These are phyloP conservation scores for Synanceia verrucosa DNA, from an alignment of 2,797 vertebrate species.

Conservation along the genomic window DNA sequence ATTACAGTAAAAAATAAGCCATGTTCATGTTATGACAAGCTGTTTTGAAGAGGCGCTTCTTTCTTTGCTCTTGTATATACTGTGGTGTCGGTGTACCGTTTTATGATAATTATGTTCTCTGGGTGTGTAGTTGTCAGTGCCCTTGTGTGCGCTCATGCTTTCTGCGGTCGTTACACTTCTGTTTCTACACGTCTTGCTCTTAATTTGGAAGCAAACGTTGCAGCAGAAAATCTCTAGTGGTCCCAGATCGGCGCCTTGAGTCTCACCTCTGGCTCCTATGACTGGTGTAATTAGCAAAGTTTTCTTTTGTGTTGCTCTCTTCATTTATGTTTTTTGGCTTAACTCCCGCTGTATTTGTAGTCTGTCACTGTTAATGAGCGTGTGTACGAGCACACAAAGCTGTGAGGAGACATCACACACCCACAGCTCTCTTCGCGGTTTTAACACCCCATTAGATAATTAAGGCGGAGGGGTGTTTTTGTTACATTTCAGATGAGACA, in stretches of 20 bases:
- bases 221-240: slow-evolving; percentile 54
- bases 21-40: slow-evolving; percentile 55
- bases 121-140: slow-evolving; percentile 37
- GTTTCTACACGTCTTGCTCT: slow-evolving; percentile 48
- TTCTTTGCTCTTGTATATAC: slow-evolving; percentile 22
- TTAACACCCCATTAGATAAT: slow-evolving; percentile 78
- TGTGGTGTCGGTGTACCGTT: slow-evolving; percentile 21
- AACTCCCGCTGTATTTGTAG: slow-evolving; percentile 59
- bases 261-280: slow-evolving; percentile 66
- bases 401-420: slow-evolving; percentile 65
- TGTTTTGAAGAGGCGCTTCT: slow-evolving; percentile 30
- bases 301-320: slow-evolving; percentile 63
- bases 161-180: slow-evolving; percentile 40
- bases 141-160: slow-evolving; percentile 28
- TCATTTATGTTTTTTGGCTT: slow-evolving; percentile 51
- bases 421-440: slow-evolving; percentile 60
- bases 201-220: slow-evolving; percentile 51
- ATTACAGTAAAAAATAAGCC: slow-evolving; percentile 34
- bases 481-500: slow-evolving; percentile 70
- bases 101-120: slow-evolving; percentile 48
- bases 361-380: slow-evolving; percentile 72
- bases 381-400: slow-evolving; percentile 39
- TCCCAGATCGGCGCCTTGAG: slow-evolving; percentile 50
- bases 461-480: slow-evolving; percentile 76
- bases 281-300: slow-evolving; percentile 73